Percentiles rank a stretch among this genome's conserved stretches.
Evolutionary conservation across 53 echinoderm and acorn worm genomes (phyloP).

Genomic region (Patiria pectinifera): DNA sequence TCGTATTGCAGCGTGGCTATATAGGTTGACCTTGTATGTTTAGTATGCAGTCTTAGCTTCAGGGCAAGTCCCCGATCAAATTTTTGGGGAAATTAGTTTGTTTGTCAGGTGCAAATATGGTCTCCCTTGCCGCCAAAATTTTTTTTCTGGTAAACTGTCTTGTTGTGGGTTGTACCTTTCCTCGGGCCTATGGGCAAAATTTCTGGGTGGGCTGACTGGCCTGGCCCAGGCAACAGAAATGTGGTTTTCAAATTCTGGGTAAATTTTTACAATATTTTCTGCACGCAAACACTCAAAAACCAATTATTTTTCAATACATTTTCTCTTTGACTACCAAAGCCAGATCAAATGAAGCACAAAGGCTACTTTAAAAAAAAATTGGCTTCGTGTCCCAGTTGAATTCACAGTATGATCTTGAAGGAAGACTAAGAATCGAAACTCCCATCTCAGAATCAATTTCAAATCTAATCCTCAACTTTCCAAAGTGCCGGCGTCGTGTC

Average conservation of each 20-base stretch:
- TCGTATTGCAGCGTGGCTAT: neutral
- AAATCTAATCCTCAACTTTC: constrained; percentile 7
- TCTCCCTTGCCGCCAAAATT: neutral
- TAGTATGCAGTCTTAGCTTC: constrained; percentile 33
- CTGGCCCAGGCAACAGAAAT: neutral
- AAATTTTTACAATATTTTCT: neutral
- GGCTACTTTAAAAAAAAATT: no score
- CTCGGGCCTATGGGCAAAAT: constrained; percentile 15
- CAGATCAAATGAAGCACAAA: no score
- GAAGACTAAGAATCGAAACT: neutral
- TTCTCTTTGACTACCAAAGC: no score
- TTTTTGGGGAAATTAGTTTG: constrained; percentile 63
- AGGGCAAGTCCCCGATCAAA: constrained; percentile 42
- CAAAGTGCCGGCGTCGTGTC: neutral
- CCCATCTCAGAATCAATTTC: constrained; percentile 15
- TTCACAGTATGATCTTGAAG: neutral
- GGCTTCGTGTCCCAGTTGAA: neutral
- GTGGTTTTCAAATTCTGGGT: neutral
- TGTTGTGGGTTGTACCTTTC: constrained; percentile 3
- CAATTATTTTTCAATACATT: no score
- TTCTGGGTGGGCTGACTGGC: constrained; percentile 49
- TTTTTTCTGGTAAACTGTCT: neutral
- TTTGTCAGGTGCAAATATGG: constrained; percentile 62
- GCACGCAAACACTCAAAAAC: neutral
- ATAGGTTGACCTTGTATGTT: constrained; percentile 25